A percentile compares a stretch with the other conserved stretches of the same genome.
These are phyloP conservation scores for Masnerella sp. DNA, from an alignment of 2,888 invertebrate species.

Conservation along the genomic window DNA sequence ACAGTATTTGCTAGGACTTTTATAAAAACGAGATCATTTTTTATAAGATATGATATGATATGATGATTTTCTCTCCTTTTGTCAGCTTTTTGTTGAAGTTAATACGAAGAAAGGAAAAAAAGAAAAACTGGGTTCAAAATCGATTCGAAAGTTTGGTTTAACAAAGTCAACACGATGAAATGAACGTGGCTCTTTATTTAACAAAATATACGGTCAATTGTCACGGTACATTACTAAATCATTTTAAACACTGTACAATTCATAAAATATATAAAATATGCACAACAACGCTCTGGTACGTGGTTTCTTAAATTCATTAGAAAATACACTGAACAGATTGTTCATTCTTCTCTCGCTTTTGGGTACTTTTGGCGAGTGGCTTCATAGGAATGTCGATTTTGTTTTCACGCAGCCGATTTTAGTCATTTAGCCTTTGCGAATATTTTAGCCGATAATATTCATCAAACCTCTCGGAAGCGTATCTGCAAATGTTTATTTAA, in stretches of 20 bases:
- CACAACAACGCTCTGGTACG: slow-evolving; percentile 55
- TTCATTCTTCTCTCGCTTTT: slow-evolving; percentile 1
- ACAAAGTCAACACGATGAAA: slow-evolving; percentile 49
- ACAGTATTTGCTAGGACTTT: slow-evolving; percentile 56
- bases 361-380: background rate
- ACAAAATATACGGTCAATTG: slow-evolving; percentile 56
- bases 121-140: background rate
- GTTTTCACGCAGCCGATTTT: slow-evolving; percentile 15
- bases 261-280: slow-evolving; percentile 60
- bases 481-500: slow-evolving; percentile 23
- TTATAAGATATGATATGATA: slow-evolving; percentile 32
- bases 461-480: slow-evolving; percentile 38
- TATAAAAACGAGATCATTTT: slow-evolving; percentile 50
- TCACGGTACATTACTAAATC: slow-evolving; percentile 51
- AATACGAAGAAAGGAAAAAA: slow-evolving; percentile 1
- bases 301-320: slow-evolving; percentile 45
- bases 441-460: slow-evolving; percentile 33
- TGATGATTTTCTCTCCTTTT: background rate
- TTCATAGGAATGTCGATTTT: slow-evolving; percentile 38
- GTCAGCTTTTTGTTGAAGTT: background rate
- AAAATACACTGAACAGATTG: slow-evolving; percentile 27
- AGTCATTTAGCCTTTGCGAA: slow-evolving; percentile 9
- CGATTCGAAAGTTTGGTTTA: slow-evolving; percentile 35
- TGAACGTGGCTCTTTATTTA: slow-evolving; percentile 54
- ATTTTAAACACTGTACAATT: slow-evolving; percentile 59